Conservation (phyloP, 2,888 invertebrate species). For the Torymus texanus region DNA sequence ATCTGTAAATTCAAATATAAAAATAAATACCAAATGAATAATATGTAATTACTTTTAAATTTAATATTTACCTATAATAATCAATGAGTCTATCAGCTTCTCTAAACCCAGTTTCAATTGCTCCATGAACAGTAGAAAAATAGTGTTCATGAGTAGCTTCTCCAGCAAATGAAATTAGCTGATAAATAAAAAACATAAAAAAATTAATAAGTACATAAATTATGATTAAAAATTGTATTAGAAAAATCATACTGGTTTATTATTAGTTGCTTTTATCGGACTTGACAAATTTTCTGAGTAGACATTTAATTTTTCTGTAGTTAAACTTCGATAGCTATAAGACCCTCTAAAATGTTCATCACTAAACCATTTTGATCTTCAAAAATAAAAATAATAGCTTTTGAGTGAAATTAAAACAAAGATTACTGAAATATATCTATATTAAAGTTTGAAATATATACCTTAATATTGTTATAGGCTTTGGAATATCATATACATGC, state of each 20-base stretch:
- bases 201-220: background rate
- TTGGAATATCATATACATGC: constrained; percentile 76
- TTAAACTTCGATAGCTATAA: constrained; percentile 80
- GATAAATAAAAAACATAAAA: constrained; percentile 61
- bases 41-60: background rate
- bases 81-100: constrained; percentile 80
- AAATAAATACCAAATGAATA: constrained; percentile 23
- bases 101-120: constrained; percentile 83
- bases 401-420: background rate
- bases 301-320: constrained; percentile 76
- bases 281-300: constrained; percentile 77
- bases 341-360: constrained; percentile 84
- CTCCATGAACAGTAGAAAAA: constrained; percentile 84
- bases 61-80: constrained; percentile 65
- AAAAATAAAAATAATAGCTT: constrained; percentile 4
- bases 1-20: constrained; percentile 3
- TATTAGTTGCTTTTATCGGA: constrained; percentile 77
- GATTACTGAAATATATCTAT: constrained; percentile 2
- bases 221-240: too few species aligned
- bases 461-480: constrained; percentile 77
- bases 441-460: constrained; percentile 61
- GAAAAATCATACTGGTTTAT: constrained; percentile 70
- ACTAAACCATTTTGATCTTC: constrained; percentile 83
- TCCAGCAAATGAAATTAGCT: constrained; percentile 81
- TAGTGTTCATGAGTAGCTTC: constrained; percentile 82